phyloP scores from a whole-genome alignment of 1,140 invertebrate genomes.

The Leptoteleia sp. region DNA sequence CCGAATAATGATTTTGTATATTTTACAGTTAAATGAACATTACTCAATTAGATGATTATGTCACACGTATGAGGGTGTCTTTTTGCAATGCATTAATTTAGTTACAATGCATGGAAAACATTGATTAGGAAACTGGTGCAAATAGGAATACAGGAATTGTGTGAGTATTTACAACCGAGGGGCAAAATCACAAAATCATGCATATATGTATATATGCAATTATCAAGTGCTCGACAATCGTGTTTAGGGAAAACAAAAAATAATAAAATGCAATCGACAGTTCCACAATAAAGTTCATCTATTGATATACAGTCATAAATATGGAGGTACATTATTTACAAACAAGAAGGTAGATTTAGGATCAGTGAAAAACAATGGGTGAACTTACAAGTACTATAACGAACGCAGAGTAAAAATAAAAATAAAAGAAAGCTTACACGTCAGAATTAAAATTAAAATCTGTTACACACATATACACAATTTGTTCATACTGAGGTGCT shows the following conservation, averaged over 20 bases:
- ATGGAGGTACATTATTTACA: constrained; percentile 69
- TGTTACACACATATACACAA: constrained; percentile 67
- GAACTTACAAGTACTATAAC: constrained; percentile 67
- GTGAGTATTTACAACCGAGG: constrained; percentile 65
- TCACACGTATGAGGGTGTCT: constrained; percentile 68
- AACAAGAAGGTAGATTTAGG: constrained; percentile 32
- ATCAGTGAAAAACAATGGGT: constrained; percentile 50
- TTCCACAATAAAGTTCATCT: constrained; percentile 75
- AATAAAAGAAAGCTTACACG: constrained; percentile 54
- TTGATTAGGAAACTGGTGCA: constrained; percentile 36
- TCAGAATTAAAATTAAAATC: constrained; percentile 27
- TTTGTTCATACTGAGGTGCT: constrained; percentile 66
- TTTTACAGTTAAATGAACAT: constrained; percentile 72
- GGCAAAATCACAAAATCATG: constrained; percentile 56
- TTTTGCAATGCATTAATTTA: constrained; percentile 46
- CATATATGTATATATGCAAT: constrained; percentile 58
- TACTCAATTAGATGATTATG: constrained; percentile 68
- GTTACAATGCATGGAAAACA: constrained; percentile 49
- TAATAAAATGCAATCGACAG: constrained; percentile 74
- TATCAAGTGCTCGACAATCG: constrained; percentile 13
- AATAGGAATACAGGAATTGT: constrained; percentile 24
- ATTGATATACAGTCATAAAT: constrained; percentile 74
- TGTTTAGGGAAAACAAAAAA: constrained; percentile 68
- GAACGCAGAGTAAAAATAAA: constrained; percentile 54
- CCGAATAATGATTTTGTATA: constrained; percentile 69